phyloP scores from a whole-genome alignment of 2,113 vertebrate genomes.

The Sprattus sprattus region DNA sequence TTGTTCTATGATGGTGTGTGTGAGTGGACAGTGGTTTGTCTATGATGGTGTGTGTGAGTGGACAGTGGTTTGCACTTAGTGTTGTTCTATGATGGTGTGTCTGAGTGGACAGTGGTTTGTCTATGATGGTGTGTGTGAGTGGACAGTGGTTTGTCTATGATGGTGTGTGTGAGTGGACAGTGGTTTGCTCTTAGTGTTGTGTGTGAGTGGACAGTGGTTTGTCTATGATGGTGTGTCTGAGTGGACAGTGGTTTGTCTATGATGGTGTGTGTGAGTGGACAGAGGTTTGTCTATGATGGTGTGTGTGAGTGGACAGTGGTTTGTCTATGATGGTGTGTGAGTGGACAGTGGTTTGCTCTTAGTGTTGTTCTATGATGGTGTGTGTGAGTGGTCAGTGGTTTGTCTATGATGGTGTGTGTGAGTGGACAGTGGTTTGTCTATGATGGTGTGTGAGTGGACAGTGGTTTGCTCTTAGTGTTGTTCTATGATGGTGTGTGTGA shows the following conservation, averaged over 20 bases:
- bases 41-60: background rate
- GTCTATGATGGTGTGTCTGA: background rate
- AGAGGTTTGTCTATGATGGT: background rate
- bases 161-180: background rate
- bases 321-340: background rate
- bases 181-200: background rate
- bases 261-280: background rate
- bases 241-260: background rate
- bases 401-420: background rate
- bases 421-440: too few species aligned
- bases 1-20: background rate
- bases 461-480: background rate
- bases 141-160: background rate
- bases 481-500: background rate
- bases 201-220: background rate
- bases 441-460: background rate
- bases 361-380: background rate
- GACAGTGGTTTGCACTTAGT: background rate
- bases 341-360: background rate
- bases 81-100: background rate
- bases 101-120: background rate
- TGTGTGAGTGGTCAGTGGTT: background rate
- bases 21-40: background rate
- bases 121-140: background rate
- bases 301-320: background rate